Evolutionary conservation across 2,888 invertebrate genomes (phyloP), one percentile per base, ranked within the genome.

Genomic region (Exephanes ischioxanthus): DNA sequence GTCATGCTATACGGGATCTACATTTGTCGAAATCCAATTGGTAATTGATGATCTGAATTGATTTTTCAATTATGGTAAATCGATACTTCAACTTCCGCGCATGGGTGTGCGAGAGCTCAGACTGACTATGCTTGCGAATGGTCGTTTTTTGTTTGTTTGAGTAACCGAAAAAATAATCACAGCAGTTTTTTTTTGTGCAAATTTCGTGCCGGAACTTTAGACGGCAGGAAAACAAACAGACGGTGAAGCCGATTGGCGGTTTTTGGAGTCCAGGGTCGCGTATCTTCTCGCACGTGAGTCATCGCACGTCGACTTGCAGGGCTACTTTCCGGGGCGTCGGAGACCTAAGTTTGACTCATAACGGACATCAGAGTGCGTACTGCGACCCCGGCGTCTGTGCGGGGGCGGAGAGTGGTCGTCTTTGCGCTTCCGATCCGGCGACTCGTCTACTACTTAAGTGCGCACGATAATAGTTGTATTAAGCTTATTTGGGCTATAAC

Each of bases 381-480:
- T 16, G 14, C 33, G 33, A 53, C 14, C 33, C 30, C n/a, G 58
- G 16, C 48, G 51, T 33, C 33, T 37, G 6, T 48, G 81, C 81
- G 81, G 70, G 81, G 81, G 75, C 61, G 16, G 61, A 45, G 63
- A 26, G 55, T 41, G 14, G 14, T 68, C 45, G 73, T 73, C 72
- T 55, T 58, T 55, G 53, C 53, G 55, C 73, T 73, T 73, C 67
- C 72, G 72, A 80, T 66, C 41, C 72, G 53, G n/a, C 48, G 55
- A n/a, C 68, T 45, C 53, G 41, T 70, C 70, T 48, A 33, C 58
- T 33, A 33, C 70, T 70, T 51, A 48, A 33, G 37, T 41, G 55
- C 55, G 11, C 41, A 70, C 78, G 41, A 14, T 30, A 11, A 26
- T 48, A 70, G 61, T 26, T n/a, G 30, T 61, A 41, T 79, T 30